phyloP scores from a whole-genome alignment of 2,113 vertebrate species.

The Phasianus colchicus region DNA sequence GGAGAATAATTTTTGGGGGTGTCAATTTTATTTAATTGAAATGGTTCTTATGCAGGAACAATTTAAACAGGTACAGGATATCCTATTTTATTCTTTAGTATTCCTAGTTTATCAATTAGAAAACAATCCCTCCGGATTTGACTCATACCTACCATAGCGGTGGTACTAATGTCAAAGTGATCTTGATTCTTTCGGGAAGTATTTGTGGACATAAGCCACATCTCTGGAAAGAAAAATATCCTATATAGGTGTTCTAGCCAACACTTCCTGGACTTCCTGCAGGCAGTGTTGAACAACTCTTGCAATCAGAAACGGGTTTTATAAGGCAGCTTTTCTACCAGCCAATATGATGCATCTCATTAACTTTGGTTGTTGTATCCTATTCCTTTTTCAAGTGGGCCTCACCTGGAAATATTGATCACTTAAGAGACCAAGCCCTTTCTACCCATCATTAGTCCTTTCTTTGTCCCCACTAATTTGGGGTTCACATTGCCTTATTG shows the following conservation, averaged over 20 bases:
- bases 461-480: not conserved
- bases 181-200: not conserved
- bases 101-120: not conserved
- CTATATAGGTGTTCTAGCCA: not conserved
- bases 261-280: not conserved
- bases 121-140: not conserved
- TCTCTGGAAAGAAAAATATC: not conserved
- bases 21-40: not conserved
- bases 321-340: not conserved
- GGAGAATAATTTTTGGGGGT: not conserved
- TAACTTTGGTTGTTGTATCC: not conserved
- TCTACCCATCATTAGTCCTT: not conserved
- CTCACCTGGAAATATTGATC: not conserved
- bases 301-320: not conserved
- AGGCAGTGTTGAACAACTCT: not conserved
- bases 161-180: not conserved
- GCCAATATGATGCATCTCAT: not conserved
- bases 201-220: not conserved
- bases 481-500: not conserved
- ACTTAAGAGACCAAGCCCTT: not conserved
- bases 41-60: not conserved
- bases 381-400: not conserved
- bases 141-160: not conserved
- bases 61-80: not conserved
- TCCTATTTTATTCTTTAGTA: not conserved